phyloP scores from a whole-genome alignment of 64 coral and sea anemone genomes.

The Pocillopora verrucosa region DNA sequence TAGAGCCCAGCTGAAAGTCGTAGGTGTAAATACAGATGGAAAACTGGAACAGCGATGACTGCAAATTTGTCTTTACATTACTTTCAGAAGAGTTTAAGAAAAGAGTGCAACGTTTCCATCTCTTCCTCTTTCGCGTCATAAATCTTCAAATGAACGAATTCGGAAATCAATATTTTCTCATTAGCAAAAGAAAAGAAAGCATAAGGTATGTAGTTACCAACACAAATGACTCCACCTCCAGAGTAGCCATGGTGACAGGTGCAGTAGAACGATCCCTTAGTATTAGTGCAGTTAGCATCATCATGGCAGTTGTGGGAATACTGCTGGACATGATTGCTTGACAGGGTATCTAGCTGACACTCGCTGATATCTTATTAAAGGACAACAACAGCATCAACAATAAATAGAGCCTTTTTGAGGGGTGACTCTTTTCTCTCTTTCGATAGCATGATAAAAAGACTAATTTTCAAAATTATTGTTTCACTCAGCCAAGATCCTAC shows the following conservation, averaged over 20 bases:
- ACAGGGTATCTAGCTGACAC: slow-evolving; percentile 33
- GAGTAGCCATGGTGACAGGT: slow-evolving; percentile 72
- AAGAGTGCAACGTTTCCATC: too few relatives aligned
- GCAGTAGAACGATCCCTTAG: slow-evolving; percentile 75
- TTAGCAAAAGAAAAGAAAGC: too few relatives aligned
- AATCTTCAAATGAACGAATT: too few relatives aligned
- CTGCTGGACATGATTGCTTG: slow-evolving; percentile 20
- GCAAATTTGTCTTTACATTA: too few relatives aligned
- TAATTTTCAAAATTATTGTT: too few relatives aligned
- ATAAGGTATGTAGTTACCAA: slow-evolving; percentile 24
- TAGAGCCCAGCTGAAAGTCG: too few relatives aligned
- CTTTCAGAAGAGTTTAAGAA: too few relatives aligned
- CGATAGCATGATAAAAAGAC: neutral
- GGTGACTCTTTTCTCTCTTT: neutral
- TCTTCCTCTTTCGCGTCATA: too few relatives aligned
- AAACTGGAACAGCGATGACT: too few relatives aligned
- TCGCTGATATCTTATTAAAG: slow-evolving; percentile 61
- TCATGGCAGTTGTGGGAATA: slow-evolving; percentile 65
- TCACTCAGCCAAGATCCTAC: neutral
- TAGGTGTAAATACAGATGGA: too few relatives aligned
- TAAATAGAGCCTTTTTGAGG: neutral
- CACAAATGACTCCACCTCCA: slow-evolving; percentile 75
- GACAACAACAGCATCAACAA: neutral
- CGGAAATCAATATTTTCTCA: too few relatives aligned
- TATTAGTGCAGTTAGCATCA: slow-evolving; percentile 77